Conservation (phyloP, 1,140 invertebrate genomes). For the Drosophila nannoptera region DNA sequence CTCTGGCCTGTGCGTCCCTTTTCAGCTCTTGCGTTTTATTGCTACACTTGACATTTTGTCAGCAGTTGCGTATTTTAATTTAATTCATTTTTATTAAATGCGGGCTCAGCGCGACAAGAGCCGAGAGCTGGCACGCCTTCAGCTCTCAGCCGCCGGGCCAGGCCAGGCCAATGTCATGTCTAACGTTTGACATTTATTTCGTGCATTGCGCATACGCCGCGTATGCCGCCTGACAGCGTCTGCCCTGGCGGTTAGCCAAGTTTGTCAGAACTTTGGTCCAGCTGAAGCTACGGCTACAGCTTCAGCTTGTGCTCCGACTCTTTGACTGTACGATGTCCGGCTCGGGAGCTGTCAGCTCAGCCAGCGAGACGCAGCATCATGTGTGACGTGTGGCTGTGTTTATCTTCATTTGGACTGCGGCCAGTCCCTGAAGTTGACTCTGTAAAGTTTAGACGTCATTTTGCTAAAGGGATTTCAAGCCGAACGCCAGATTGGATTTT, state of each 20-base stretch:
- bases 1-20: slow-evolving; percentile 2
- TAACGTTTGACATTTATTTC: slow-evolving; percentile 71
- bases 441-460: slow-evolving; percentile 37
- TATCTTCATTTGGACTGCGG: slow-evolving; percentile 58
- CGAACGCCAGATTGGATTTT: slow-evolving; percentile 61
- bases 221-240: slow-evolving; percentile 44
- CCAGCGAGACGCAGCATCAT: slow-evolving; percentile 8
- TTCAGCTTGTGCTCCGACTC: background rate
- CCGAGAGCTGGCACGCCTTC: background rate
- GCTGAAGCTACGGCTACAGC: background rate
- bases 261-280: slow-evolving; percentile 65
- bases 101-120: slow-evolving; percentile 35
- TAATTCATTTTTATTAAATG: slow-evolving; percentile 77
- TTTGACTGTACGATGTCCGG: background rate
- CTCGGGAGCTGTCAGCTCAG: background rate
- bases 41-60: slow-evolving; percentile 77
- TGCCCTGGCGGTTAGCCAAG: slow-evolving; percentile 69
- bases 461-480: slow-evolving; percentile 35
- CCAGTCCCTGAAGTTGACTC: slow-evolving; percentile 2
- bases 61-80: slow-evolving; percentile 72
- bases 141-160: background rate
- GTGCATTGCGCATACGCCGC: slow-evolving; percentile 72
- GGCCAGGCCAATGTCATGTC: slow-evolving; percentile 36
- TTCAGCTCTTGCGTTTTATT: slow-evolving; percentile 61
- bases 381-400: slow-evolving; percentile 46